Evolutionary conservation across 2,888 invertebrate species (phyloP).

Genomic region (Drosophila paucipuncta): DNA sequence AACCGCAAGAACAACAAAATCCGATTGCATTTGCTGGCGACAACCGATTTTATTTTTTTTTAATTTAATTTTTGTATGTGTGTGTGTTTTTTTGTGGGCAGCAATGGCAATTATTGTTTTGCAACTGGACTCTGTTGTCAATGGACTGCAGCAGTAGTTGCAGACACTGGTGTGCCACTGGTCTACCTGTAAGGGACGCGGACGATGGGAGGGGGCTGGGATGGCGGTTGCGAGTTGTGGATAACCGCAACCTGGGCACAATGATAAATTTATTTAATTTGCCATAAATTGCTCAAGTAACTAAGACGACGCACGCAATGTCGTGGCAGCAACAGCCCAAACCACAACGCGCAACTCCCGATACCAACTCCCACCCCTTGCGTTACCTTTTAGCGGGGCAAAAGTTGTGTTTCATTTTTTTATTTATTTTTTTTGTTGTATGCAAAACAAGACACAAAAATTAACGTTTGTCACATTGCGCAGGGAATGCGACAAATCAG

Average conservation of each 20-base stretch:
- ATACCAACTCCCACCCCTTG: not conserved
- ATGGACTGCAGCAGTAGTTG: conserved; percentile 6
- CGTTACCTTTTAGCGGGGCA: conserved; percentile 18
- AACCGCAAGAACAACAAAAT: conserved; percentile 14
- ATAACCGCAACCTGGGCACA: conserved; percentile 58
- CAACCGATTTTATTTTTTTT: conserved; percentile 25
- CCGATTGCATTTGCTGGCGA: conserved; percentile 19
- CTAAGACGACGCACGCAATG: conserved; percentile 81
- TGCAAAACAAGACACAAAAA: conserved; percentile 78
- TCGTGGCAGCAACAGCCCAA: conserved; percentile 49
- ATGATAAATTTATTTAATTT: conserved; percentile 83
- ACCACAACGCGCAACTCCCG: conserved; percentile 13
- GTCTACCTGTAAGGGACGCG: not conserved
- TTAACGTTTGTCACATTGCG: conserved; percentile 80
- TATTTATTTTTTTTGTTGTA: conserved; percentile 29
- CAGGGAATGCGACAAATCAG: conserved; percentile 78
- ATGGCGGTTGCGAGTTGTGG: not conserved
- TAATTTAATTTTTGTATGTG: not conserved
- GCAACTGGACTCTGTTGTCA: conserved; percentile 44
- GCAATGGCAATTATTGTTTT: conserved; percentile 51
- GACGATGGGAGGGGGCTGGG: not conserved
- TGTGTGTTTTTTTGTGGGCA: conserved; percentile 27
- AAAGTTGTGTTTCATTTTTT: conserved; percentile 38
- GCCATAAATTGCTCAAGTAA: conserved; percentile 79
- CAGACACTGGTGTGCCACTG: not conserved